A percentile compares a stretch with the other conserved stretches of the same genome.
Evolutionary conservation across 2,797 vertebrate species (phyloP).

Genomic region (Microctenopoma steveboyesi): DNA sequence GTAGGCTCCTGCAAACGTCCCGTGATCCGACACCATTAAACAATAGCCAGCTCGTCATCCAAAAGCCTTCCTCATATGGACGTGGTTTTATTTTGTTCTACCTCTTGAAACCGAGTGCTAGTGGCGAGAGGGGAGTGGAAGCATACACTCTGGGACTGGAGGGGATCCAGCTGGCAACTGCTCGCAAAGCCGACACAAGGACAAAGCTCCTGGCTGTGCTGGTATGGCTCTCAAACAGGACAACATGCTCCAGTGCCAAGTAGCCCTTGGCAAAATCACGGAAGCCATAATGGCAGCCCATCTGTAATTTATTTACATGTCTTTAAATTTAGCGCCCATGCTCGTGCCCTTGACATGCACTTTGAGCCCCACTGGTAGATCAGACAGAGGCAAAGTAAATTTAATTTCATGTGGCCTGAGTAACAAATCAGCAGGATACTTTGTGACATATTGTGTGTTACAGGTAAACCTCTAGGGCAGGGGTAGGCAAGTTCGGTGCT

Average conservation of each 20-base stretch:
- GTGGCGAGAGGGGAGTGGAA: slow-evolving; percentile 64
- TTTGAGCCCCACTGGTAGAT: slow-evolving; percentile 32
- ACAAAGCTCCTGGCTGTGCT: slow-evolving; percentile 75
- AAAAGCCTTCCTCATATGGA: slow-evolving; percentile 51
- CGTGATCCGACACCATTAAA: slow-evolving; percentile 51
- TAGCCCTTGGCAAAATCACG: slow-evolving; percentile 65
- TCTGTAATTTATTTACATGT: slow-evolving; percentile 74
- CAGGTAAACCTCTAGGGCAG: slow-evolving; percentile 41
- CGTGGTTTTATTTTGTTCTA: slow-evolving; percentile 60
- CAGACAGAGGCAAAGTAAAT: slow-evolving; percentile 26
- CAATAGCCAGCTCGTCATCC: slow-evolving; percentile 55
- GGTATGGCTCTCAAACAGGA: slow-evolving; percentile 72
- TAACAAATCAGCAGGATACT: slow-evolving; percentile 32
- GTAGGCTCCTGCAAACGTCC: slow-evolving; percentile 45
- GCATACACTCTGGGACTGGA: slow-evolving; percentile 72
- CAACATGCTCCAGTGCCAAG: slow-evolving; percentile 70
- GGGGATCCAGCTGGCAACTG: slow-evolving; percentile 73
- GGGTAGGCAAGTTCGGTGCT: too few species aligned
- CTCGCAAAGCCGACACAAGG: slow-evolving; percentile 74
- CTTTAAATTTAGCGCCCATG: slow-evolving; percentile 51
- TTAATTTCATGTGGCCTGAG: slow-evolving; percentile 47
- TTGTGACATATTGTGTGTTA: slow-evolving; percentile 22
- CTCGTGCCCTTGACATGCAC: slow-evolving; percentile 48
- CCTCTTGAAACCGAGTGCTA: slow-evolving; percentile 69
- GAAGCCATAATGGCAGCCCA: slow-evolving; percentile 58